Evolutionary conservation across 2,113 vertebrate genomes (phyloP), one percentile per base, ranked within the genome.

Genomic region (Cottus gobio): DNA sequence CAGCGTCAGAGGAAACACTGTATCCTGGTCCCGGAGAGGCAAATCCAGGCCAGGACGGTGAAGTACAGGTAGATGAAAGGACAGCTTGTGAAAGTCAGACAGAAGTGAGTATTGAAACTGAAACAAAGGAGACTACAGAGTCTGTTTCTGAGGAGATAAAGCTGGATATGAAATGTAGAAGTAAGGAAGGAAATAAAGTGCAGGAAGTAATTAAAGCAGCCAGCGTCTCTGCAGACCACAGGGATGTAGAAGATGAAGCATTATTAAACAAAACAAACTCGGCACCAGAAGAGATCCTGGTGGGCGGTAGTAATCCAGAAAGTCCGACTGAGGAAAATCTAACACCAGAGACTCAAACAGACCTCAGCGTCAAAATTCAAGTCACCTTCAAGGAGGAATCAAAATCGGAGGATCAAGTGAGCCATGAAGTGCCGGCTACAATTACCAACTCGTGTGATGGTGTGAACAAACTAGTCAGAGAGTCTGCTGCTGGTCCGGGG

Each of bases 331-430:
- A 66, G 3, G 39, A 68, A 37, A 77, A 24, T 36, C 2, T 28
- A 31, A 66, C 54, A 56, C 2, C 39, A 12, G 77, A 77, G 52
- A 75, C 48, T 64, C 86, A 77, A 62, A 80, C 64, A 50, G 81
- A 88, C 13, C 63, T 87, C 20, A 85, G 79, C 70, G 79, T 88
- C 50, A 87, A 86, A 85, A 50, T 75, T 64, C 71, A 87, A 60
- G 70, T 87, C 5, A 63, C 71, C 57, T 80, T 84, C 0, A 36
- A 87, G 31, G 63, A 81, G 44, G 62, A 86, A 48, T 78, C 73
- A 1, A 77, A 85, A 73, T 78, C 71, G 37, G 54, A 52, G 6
- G 77, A 77, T 54, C 52, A 10, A 31, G 54, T 48, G 16, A 76
- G 66, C 36, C 58, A 28, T 12, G 52, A 85, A 2, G 62, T 80